phyloP scores from a whole-genome alignment of 2,888 invertebrate genomes.

The Agrotis clavis region DNA sequence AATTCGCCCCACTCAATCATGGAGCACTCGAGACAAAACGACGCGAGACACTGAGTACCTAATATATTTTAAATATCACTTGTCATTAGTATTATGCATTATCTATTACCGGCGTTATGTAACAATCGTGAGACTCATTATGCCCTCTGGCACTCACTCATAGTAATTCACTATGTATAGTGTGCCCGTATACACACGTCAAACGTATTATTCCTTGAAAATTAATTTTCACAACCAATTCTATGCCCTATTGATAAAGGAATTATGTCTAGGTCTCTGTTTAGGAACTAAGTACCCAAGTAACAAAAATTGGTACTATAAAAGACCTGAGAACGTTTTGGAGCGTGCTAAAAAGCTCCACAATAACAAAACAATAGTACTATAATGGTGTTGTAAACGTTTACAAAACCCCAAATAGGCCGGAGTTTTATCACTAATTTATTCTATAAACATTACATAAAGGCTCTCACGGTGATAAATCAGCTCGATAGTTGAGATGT shows the following conservation, averaged over 20 bases:
- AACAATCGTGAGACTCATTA: constrained; percentile 81
- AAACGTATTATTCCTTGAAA: constrained; percentile 55
- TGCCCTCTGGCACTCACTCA: constrained; percentile 81
- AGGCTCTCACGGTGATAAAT: too few relatives aligned
- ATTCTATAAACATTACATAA: too few relatives aligned
- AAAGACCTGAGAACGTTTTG: too few relatives aligned
- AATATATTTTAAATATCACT: constrained; percentile 87
- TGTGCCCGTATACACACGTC: constrained; percentile 62
- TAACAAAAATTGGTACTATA: too few relatives aligned
- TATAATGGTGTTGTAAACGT: too few relatives aligned
- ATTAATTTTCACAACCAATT: constrained; percentile 43
- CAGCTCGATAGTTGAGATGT: too few relatives aligned
- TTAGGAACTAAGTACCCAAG: constrained; percentile 12
- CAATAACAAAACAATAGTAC: too few relatives aligned
- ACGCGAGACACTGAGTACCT: constrained; percentile 79
- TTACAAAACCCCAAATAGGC: too few relatives aligned
- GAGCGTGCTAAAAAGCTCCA: too few relatives aligned
- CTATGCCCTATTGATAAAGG: constrained; percentile 40
- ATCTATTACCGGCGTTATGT: constrained; percentile 86
- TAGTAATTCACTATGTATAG: constrained; percentile 61
- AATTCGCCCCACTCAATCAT: constrained; percentile 87
- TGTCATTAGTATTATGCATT: constrained; percentile 88
- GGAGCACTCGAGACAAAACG: constrained; percentile 74
- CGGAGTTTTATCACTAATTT: too few relatives aligned
- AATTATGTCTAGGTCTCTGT: constrained; percentile 45